Evolutionary conservation across 1,140 invertebrate species (phyloP), one percentile per base, ranked within the genome.

Genomic region (Drosophila pectinifera): DNA sequence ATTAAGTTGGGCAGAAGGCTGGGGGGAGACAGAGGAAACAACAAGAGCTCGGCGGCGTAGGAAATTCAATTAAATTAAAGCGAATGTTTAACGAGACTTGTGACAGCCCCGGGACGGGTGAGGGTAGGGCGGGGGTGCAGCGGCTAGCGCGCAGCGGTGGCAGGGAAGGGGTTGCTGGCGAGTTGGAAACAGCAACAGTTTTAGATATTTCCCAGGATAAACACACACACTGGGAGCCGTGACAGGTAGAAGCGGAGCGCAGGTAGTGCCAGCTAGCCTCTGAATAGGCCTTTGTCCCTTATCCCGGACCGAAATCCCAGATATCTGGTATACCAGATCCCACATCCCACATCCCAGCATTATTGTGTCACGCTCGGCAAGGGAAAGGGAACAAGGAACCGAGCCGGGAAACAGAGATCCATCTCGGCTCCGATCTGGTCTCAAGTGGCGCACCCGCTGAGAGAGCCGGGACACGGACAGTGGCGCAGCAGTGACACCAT

Each of bases 81-180:
- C 68, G 68, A 72, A 72, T 85, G 70, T 85, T 80, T 62, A 83
- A 76, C 80, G 76, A 62, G 82, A 63, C 73, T 81, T 54, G 78
- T 55, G 61, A 80, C 78, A 58, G 58, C 57, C 7, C 7, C 28
- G 28, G 10, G n/a, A n/a, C n/a, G n/a, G n/a, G n/a, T n/a, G n/a
- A n/a, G n/a, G n/a, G n/a, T n/a, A n/a, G n/a, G n/a, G n/a, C n/a
- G n/a, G n/a, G n/a, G n/a, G n/a, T n/a, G n/a, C n/a, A n/a, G n/a
- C n/a, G n/a, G n/a, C n/a, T n/a, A n/a, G n/a, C n/a, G n/a, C 26
- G 26, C 7, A 3, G 48, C 28, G 55, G 45, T 34, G 13, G 48
- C 28, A 51, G 45, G 38, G 13, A 5, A 38, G 10, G 28, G 26
- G 18, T 8, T 3, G 28, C 28, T 31, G 28, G 28, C 10, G 28